These are phyloP conservation scores for Ectropis crepuscularia DNA, from an alignment of 2,888 invertebrate species.

Conservation along the genomic window DNA sequence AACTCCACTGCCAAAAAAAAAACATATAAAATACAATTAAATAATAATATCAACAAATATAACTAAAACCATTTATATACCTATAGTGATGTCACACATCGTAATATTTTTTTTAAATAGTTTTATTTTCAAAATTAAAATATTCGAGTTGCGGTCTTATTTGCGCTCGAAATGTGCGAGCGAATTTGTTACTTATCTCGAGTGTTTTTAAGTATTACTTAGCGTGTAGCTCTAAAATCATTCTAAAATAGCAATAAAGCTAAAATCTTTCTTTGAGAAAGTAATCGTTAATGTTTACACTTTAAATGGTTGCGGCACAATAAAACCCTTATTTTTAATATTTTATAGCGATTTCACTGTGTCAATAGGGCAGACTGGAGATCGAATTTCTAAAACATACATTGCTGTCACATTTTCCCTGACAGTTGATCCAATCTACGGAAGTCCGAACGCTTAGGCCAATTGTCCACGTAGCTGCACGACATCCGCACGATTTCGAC, in stretches of 20 bases:
- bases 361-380: constrained; percentile 37
- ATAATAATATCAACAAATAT: constrained; percentile 1
- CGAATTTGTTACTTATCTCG: too few species aligned
- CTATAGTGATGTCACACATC: constrained; percentile 39
- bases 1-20: background rate
- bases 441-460: too few species aligned
- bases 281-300: constrained; percentile 33
- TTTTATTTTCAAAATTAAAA: constrained; percentile 19
- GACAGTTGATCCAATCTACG: too few species aligned
- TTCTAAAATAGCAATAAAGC: constrained; percentile 4
- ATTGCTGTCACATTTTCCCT: constrained; percentile 2
- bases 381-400: constrained; percentile 15
- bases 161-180: too few species aligned
- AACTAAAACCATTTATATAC: background rate
- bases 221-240: background rate
- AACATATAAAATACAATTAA: background rate
- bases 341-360: constrained; percentile 37
- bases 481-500: too few species aligned
- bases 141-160: too few species aligned
- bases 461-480: too few species aligned
- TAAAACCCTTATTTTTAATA: constrained; percentile 2
- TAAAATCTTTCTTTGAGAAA: constrained; percentile 41
- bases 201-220: constrained; percentile 4
- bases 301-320: constrained; percentile 8
- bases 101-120: constrained; percentile 25